A percentile compares a stretch with the other conserved stretches of the same genome.
Evolutionary conservation across 2,888 invertebrate genomes (phyloP).

Genomic region (Eilema griseolum): DNA sequence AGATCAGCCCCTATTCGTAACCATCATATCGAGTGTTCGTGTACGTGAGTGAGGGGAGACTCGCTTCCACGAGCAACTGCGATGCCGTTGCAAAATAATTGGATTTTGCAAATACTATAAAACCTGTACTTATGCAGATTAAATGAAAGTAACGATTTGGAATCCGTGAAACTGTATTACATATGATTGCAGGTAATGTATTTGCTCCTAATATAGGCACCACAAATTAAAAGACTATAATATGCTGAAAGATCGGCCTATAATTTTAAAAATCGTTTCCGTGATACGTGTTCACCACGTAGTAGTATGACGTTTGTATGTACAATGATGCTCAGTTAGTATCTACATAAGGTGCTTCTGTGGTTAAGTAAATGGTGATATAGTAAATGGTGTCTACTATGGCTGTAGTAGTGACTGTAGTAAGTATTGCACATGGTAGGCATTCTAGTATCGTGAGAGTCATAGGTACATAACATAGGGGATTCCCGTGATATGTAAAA

Average conservation of each 20-base stretch:
- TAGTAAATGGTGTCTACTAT: neutral
- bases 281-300: neutral
- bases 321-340: neutral
- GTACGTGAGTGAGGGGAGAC: slow-evolving; percentile 50
- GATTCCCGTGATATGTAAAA: no score
- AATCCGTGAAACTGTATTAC: slow-evolving; percentile 34
- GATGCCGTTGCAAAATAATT: slow-evolving; percentile 47
- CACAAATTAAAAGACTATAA: neutral
- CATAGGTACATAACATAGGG: no score
- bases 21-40: slow-evolving; percentile 29
- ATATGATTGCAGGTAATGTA: slow-evolving; percentile 15
- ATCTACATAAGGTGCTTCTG: no score
- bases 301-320: neutral
- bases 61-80: slow-evolving; percentile 29
- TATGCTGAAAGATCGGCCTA: neutral
- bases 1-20: slow-evolving; percentile 39
- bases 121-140: slow-evolving; percentile 46
- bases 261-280: neutral
- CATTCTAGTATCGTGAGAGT: no score
- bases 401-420: neutral
- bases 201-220: neutral
- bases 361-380: neutral
- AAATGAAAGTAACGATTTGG: slow-evolving; percentile 45
- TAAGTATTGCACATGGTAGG: no score
- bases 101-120: slow-evolving; percentile 45